phyloP scores from a whole-genome alignment of 2,888 invertebrate genomes.

The Bombylius discolor region DNA sequence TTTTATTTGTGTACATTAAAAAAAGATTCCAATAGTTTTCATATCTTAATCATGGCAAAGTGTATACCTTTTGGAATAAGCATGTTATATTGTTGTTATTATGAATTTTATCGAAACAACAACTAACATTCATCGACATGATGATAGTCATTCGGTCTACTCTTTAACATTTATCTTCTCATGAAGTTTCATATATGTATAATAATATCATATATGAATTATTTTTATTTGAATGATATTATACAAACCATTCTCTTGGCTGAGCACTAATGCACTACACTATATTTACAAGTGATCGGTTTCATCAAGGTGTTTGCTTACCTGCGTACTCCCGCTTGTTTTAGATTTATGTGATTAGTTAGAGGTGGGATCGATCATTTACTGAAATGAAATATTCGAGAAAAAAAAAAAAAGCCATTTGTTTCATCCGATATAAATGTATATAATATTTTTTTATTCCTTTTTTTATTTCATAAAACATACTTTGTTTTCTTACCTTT shows the following conservation, averaged over 20 bases:
- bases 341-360: slow-evolving; percentile 7
- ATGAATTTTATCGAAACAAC: no score
- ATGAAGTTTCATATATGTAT: no score
- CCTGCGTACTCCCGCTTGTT: slow-evolving; percentile 4
- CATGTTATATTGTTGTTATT: not conserved
- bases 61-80: not conserved
- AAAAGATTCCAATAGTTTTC: slow-evolving; percentile 4
- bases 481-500: not conserved
- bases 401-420: not conserved
- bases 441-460: not conserved
- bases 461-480: not conserved
- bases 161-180: no score
- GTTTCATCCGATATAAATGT: not conserved
- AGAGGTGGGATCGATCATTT: slow-evolving; percentile 9
- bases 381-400: slow-evolving; percentile 3
- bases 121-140: no score
- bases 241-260: no score
- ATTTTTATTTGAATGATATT: no score
- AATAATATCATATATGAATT: no score
- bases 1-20: slow-evolving; percentile 2
- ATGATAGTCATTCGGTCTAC: no score
- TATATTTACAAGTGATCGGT: not conserved
- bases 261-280: no score
- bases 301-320: slow-evolving; percentile 8
- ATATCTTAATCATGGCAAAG: slow-evolving; percentile 9